Evolutionary conservation across 2,888 invertebrate genomes (phyloP).

Genomic region (Philereme vetulata): DNA sequence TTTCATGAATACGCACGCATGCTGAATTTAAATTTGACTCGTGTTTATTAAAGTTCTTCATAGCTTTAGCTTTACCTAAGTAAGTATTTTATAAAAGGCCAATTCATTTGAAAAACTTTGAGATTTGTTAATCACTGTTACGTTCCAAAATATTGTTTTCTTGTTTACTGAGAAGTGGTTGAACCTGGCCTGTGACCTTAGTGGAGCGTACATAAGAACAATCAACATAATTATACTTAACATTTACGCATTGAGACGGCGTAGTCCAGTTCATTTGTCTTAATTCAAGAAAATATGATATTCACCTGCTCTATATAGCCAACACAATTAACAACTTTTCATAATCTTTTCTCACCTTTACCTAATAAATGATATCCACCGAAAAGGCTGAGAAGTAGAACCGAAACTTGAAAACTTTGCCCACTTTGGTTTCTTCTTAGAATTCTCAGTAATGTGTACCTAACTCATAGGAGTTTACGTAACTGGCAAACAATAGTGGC

Average conservation of each 20-base stretch:
- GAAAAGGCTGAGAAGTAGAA: slow-evolving; percentile 1
- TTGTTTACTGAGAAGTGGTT: slow-evolving; percentile 56
- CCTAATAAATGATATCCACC: neutral
- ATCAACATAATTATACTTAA: slow-evolving; percentile 29
- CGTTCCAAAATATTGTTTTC: slow-evolving; percentile 27
- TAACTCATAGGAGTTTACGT: slow-evolving; percentile 4
- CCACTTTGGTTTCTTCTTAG: slow-evolving; percentile 9
- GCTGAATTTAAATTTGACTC: slow-evolving; percentile 10
- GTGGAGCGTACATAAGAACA: slow-evolving; percentile 32
- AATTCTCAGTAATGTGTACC: slow-evolving; percentile 4
- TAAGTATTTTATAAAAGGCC: slow-evolving; percentile 1
- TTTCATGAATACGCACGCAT: slow-evolving; percentile 23
- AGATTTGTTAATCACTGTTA: neutral
- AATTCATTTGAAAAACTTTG: neutral
- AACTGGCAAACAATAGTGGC: slow-evolving; percentile 33
- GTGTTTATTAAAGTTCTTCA: slow-evolving; percentile 7
- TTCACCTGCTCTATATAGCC: slow-evolving; percentile 3
- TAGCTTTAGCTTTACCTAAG: slow-evolving; percentile 4
- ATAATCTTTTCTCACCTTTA: neutral
- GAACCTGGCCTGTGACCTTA: slow-evolving; percentile 65
- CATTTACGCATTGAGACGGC: slow-evolving; percentile 10
- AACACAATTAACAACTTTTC: slow-evolving; percentile 2
- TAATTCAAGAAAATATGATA: slow-evolving; percentile 13
- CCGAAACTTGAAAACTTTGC: slow-evolving; percentile 13
- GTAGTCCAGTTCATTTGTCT: slow-evolving; percentile 20